Evolutionary conservation across 1,140 invertebrate species (phyloP), one percentile per base, ranked within the genome.

Genomic region (Drosophila triauraria): DNA sequence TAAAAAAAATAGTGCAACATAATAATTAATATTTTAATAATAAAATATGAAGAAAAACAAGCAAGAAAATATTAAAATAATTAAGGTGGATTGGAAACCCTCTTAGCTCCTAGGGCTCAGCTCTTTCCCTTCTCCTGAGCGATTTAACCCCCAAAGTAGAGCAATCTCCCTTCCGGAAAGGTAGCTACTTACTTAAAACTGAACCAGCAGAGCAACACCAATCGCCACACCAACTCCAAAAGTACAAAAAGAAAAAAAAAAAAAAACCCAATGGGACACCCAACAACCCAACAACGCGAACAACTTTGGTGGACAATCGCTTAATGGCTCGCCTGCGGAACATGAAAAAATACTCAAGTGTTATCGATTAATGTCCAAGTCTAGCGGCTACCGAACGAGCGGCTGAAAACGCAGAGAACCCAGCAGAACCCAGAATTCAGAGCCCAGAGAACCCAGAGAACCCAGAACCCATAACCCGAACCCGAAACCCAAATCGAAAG

Each of bases 321-420:
- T 92, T 92, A 92, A 92, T 92, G 91, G 91, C 88, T 92, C 91
- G 91, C 91, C 86, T 92, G 79, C 77, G 78, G 78, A 91, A 92
- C 91, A 92, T 92, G 91, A 92, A 92, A 92, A 92, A 91, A 92
- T 92, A 92, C 91, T 92, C 91, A 92, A 92, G 91, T 92, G 88
- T 92, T 92, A 92, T 92, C 91, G 91, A 92, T 92, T 92, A 92
- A 92, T 92, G 91, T 92, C 91, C 88, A 91, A 91, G 85, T 92
- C 84, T 90, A 91, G 91, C 91, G 78, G 91, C 91, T 92, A 92
- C 91, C 87, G 91, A 87, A 91, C 87, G 88, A 85, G 82, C 80
- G 82, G 84, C 80, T 90, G 70, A 74, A 44, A n/a, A 10, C 43
- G n/a, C n/a, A 47, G 35, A 17, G 35, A 17, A 9, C 27, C 27